Evolutionary conservation across 2,888 invertebrate genomes (phyloP).

Genomic region (Apodemia zela): DNA sequence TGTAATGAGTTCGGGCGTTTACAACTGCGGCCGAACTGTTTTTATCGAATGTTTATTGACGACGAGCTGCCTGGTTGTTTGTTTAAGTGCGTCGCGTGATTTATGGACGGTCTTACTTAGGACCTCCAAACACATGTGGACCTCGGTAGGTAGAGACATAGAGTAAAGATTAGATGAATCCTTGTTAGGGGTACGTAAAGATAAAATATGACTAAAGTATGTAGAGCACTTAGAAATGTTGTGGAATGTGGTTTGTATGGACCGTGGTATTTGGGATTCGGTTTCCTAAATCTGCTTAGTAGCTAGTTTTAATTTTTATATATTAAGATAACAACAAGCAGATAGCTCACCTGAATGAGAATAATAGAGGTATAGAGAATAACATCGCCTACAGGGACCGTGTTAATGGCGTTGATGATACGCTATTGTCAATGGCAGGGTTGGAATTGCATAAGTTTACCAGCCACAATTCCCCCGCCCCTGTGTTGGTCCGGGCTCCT

Average conservation of each 20-base stretch:
- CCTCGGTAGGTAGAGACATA: neutral
- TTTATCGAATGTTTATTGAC: constrained; percentile 59
- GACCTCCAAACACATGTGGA: constrained; percentile 22
- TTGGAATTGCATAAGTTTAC: too few relatives aligned
- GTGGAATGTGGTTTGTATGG: neutral
- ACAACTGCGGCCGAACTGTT: constrained; percentile 48
- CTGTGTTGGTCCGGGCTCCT: too few relatives aligned
- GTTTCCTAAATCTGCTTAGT: neutral
- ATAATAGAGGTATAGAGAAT: too few relatives aligned
- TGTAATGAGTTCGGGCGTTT: constrained; percentile 54
- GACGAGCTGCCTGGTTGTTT: constrained; percentile 48
- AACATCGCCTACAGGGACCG: too few relatives aligned
- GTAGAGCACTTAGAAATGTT: neutral
- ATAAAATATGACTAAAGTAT: neutral
- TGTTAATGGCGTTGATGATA: too few relatives aligned
- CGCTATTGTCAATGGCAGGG: too few relatives aligned
- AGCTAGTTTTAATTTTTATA: too few relatives aligned
- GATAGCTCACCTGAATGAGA: too few relatives aligned
- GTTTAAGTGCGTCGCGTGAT: constrained; percentile 36
- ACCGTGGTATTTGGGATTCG: neutral
- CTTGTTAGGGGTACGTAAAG: too few relatives aligned
- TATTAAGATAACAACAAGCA: too few relatives aligned
- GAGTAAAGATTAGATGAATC: too few relatives aligned
- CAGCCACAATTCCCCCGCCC: too few relatives aligned
- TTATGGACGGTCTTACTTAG: constrained; percentile 32